Evolutionary conservation across 2,888 invertebrate genomes (phyloP), one percentile per base, ranked within the genome.

Genomic region (Himalopsyche kuldschensis): DNA sequence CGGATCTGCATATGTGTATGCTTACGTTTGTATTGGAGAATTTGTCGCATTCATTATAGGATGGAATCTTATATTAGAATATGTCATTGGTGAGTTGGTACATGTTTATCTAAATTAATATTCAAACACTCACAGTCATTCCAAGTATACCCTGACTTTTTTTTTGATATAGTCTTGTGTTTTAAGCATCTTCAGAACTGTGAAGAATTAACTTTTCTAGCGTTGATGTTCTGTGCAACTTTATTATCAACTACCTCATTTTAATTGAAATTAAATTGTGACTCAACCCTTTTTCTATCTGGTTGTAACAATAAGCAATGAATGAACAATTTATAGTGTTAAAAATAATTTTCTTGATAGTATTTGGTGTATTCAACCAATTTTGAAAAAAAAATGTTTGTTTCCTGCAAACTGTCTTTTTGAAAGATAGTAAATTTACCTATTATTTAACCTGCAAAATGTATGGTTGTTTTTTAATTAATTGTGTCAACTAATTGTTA

Each of bases 61-160:
- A 1, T 98, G 98, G 98, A 96, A 96, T 90, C 93, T 98, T 83
- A 96, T 98, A 83, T 90, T 97, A 87, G 97, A 97, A 89, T 96
- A 95, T 88, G 91, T 96, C 5, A 95, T 97, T 86, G 97, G 95
- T 94, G 89, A 90, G 90, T 87, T 82, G 8, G 63, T 75, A 46
- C 24, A 46, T 78, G 17, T 20, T 77, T 55, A 55, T 55, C 15
- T 41, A 41, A 41, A 41, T 80, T 47, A 77, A 77, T 78, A 47
- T 15, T 47, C 24, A 35, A 35, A 20, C 10, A 24, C 32, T 76
- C 35, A 30, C 75, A 6, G 76, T 32, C 76, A 76, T 76, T 6
- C 11, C 20, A n/a, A 6, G 30, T n/a, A 31, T 31, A 27, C 17
- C 30, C 17, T n/a, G 6, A 75, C 30, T 2, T 30, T 35, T 4